phyloP scores from a whole-genome alignment of 2,113 vertebrate species.

The Antechinus flavipes region DNA sequence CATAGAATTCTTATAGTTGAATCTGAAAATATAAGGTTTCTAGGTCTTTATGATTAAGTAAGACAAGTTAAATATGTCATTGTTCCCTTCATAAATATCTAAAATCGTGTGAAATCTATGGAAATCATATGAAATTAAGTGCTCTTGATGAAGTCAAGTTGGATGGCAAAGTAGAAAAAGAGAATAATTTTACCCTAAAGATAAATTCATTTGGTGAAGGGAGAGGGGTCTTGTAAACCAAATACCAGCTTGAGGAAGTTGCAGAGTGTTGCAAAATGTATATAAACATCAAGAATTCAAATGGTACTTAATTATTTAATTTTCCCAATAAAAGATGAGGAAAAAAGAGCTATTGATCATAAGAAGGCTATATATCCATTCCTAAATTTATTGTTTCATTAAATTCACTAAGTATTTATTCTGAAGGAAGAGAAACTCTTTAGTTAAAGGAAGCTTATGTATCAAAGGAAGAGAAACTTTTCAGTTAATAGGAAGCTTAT shows the following conservation, averaged over 20 bases:
- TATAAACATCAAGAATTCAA: background rate
- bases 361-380: background rate
- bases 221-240: background rate
- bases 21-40: constrained; percentile 18
- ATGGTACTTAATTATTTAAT: background rate
- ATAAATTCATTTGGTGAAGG: background rate
- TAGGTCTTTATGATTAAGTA: constrained; percentile 32
- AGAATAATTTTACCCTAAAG: background rate
- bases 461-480: background rate
- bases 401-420: background rate
- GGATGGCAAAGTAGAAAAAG: background rate
- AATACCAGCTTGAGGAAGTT: background rate
- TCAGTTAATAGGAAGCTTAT: background rate
- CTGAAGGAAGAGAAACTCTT: background rate
- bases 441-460: background rate
- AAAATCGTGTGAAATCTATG: constrained; percentile 21
- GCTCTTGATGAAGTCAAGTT: background rate
- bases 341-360: background rate
- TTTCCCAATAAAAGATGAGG: background rate
- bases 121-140: background rate
- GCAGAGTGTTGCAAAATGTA: background rate
- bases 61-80: background rate
- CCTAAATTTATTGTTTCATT: background rate
- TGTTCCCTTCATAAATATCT: background rate
- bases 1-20: background rate